A percentile compares a stretch with the other conserved stretches of the same genome.
Evolutionary conservation across 2,888 invertebrate genomes (phyloP).

Genomic region (Drepanosiphum platanoidis): DNA sequence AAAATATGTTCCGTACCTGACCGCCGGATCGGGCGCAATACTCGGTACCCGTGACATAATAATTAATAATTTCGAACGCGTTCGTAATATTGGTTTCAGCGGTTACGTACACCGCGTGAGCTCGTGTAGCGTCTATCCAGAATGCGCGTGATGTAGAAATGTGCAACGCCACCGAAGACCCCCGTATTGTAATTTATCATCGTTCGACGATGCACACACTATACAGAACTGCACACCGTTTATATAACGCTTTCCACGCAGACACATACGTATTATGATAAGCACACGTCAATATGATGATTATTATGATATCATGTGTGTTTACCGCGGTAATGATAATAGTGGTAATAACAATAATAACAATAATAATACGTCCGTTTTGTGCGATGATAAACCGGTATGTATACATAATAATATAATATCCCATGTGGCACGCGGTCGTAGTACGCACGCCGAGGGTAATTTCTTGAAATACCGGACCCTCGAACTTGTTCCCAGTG

Average conservation of each 20-base stretch:
- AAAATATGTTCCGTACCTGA: neutral
- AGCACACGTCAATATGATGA: neutral
- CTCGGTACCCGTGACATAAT: no score
- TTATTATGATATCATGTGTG: neutral
- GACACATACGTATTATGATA: no score
- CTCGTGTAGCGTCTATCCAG: no score
- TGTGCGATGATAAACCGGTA: slow-evolving; percentile 51
- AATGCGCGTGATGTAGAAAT: no score
- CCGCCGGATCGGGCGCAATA: neutral
- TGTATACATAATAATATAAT: neutral
- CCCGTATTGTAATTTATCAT: no score
- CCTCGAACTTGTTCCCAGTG: slow-evolving; percentile 49
- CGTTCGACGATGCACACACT: neutral
- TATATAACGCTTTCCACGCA: neutral
- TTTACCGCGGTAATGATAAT: neutral
- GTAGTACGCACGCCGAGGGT: slow-evolving; percentile 35
- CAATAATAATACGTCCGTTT: slow-evolving; percentile 27
- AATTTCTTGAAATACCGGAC: slow-evolving; percentile 62
- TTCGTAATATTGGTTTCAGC: no score
- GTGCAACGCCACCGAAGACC: no score
- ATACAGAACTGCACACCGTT: neutral
- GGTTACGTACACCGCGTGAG: no score
- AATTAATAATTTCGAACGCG: no score
- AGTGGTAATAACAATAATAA: slow-evolving; percentile 15
- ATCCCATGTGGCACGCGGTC: slow-evolving; percentile 48